Base-by-base conservation (phyloP, 2,797 vertebrate genomes). In the Acomys russatus region DNA sequence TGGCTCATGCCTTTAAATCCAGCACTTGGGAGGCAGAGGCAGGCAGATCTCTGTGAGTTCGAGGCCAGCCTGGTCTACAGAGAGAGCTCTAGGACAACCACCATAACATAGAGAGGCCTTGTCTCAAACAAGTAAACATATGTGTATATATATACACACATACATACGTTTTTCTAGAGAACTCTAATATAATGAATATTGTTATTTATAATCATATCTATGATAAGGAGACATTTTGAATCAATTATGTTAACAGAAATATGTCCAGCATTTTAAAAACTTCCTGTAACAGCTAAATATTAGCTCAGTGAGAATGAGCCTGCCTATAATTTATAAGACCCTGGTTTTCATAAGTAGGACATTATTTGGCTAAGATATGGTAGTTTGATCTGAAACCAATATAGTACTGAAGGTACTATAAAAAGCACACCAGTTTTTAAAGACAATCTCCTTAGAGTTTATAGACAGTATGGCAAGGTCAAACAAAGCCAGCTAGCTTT, bases 301-400 rank as follows among this genome's bases (percentile, higher is more conserved):
- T 59, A 56, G 0, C 23, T 38, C 66, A 80, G 38, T 63, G 74
- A 25, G 66, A 7, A 38, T 49, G 35, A 73, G 35, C 17, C 44
- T 82, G 18, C 54, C 77, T 59, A 70, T 6, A 35, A 70, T 33
- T 8, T 33, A 70, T 33, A 82, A 23, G 28, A 66, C 38, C 76
- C n/a, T 91, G 11, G 35, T 5, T 76, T 89, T 83, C 85, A 80
- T 8, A 97, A 92, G 59, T 44, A 82, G n/a, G 92, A 12, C 44
- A 56, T 51, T 92, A 70, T 66, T 97, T 92, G 96, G 84, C 77
- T 96, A 63, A 73, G 79, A 76, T 84, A 63, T 7, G 74, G 59
- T 20, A 86, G 35, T 20, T 17, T 87, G 59, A 74, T 77, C 28
- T 82, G 33, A 90, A 64, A 76, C 44, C 35, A 94, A 88, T 9